Base-by-base conservation (phyloP, 1,140 invertebrate genomes). In the Papilio helenus region DNA sequence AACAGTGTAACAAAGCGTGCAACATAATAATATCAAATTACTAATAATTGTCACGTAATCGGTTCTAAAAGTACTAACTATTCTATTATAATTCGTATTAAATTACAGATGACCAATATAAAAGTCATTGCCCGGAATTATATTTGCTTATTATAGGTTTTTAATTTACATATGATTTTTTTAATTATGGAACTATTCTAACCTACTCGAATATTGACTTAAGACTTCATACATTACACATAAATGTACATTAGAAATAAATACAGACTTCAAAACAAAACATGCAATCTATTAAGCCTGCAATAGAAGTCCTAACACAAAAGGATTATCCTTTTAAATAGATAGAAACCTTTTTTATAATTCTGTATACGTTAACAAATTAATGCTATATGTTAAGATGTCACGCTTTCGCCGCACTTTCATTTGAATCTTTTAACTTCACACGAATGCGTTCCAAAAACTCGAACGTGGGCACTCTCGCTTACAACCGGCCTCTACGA, bases 331-430 rank as follows among this genome's bases (percentile, higher is more conserved):
- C 12, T 3, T 29, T 16, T 29, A 68, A 29, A 29, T 68, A 29
- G 26, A 61, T 61, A n/a, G 18, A 12, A 68, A 68, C 14, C 26
- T 26, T 68, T 49, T 74, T 23, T 14, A 74, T 46, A 16, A 74
- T 46, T 49, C 55, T 10, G 18, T 29, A 42, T 49, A 29, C 39
- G 72, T 51, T 72, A 72, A 76, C 78, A 72, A 83, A 42, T 84
- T 82, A 85, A 84, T 78, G 81, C 55, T 61, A 14, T 79, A 76
- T 79, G 80, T 86, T 86, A 86, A 85, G 85, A 88, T 84, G 81
- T 87, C 80, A 83, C 79, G 81, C 87, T 89, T 89, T 90, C 88
- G 81, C 79, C 39, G 46, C 81, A 90, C 87, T 90, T 90, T 90
- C 89, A 14, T 89, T 84, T 80, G 76, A 82, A 84, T 85, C 84